Percentiles rank a stretch among this genome's conserved stretches.
Conservation (phyloP, 2,113 vertebrate genomes). For the Camelus bactrianus region DNA sequence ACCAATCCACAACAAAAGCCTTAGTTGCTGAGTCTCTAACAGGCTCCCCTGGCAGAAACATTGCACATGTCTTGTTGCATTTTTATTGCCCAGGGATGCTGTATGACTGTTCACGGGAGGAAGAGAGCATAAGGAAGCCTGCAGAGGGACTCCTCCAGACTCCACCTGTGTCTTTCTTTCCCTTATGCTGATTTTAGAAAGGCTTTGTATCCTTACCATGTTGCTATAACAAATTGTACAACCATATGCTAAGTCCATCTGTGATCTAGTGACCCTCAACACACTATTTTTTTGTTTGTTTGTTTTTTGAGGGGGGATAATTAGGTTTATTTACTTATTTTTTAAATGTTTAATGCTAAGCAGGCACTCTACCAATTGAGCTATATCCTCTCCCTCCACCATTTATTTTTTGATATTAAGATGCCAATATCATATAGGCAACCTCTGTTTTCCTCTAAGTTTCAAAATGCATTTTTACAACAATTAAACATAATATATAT, state of each 20-base stretch:
- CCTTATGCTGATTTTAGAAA: background rate
- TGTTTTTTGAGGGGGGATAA: too few species aligned
- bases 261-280: background rate
- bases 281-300: background rate
- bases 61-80: background rate
- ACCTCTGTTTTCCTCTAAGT: background rate
- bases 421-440: background rate
- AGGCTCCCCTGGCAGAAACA: background rate
- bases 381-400: too few species aligned
- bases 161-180: background rate
- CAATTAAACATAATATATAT: background rate
- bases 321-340: too few species aligned
- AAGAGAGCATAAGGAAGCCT: background rate
- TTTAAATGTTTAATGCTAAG: too few species aligned
- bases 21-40: background rate
- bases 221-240: background rate
- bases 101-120: background rate
- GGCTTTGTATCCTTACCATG: background rate
- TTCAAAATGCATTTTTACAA: constrained; percentile 5
- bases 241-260: background rate
- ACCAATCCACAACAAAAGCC: background rate
- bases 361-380: too few species aligned
- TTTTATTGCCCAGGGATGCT: background rate
- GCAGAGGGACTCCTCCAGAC: background rate
- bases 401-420: background rate